Base-by-base conservation (phyloP, 2,888 invertebrate genomes). In the Hypomecis punctinalis region DNA sequence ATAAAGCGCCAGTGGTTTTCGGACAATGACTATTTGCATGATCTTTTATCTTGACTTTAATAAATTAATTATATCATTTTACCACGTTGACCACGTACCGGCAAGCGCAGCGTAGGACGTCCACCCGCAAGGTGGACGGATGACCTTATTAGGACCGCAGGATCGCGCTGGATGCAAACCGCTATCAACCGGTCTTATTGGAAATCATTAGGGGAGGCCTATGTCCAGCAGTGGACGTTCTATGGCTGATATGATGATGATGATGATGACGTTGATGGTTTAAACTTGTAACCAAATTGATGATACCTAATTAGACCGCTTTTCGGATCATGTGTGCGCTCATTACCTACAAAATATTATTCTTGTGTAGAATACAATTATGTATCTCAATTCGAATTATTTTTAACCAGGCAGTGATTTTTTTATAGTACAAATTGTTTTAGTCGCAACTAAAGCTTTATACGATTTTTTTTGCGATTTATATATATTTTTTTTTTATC, bases 381-480 rank as follows among this genome's bases (percentile, higher is more conserved):
- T 63, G 57, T 58, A 63, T 67, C 53, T 71, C 58, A 61, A 62
- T 66, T 68, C 74, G 77, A 81, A 77, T 76, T 80, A 73, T 75
- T 78, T 23, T 78, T 76, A 70, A 80, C 78, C 79, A 73, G 76
- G 76, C 78, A 80, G 81, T 85, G 81, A 82, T 85, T 86, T 85
- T 75, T 82, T 78, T 79, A 85, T 85, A 90, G 91, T 92, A 91
- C 91, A 91, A 91, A 91, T 86, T 85, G 76, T 76, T 84, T 83
- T 89, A 89, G 87, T 89, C 82, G 76, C 81, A 72, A 54, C 49
- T 55, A 56, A 78, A 83, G 82, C 82, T 88, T 86, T 88, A 85
- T 73, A 75, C 69, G 66, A 70, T 78, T 77, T 83, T 75, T 83
- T 81, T 83, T 80, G 79, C 80, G 66, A 73, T 78, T 75, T 66